These are phyloP conservation scores for Pammene fasciana DNA, from an alignment of 2,888 invertebrate genomes.

Conservation along the genomic window DNA sequence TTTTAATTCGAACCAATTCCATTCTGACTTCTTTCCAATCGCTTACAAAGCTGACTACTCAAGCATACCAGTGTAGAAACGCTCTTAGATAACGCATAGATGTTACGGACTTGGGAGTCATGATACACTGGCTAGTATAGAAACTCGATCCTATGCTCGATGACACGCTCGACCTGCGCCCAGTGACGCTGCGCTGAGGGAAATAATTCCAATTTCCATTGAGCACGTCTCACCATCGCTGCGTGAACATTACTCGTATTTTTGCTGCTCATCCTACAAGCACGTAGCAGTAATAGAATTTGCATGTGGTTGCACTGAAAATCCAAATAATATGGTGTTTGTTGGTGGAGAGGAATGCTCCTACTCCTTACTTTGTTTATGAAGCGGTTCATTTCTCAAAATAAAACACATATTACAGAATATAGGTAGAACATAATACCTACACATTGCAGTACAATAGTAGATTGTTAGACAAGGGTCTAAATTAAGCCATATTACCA, in stretches of 20 bases:
- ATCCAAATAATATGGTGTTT: neutral
- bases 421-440: too few species aligned
- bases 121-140: neutral
- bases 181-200: constrained; percentile 7
- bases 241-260: constrained; percentile 1
- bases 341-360: too few species aligned
- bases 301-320: neutral
- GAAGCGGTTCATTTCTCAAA: too few species aligned
- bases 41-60: neutral
- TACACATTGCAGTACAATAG: too few species aligned
- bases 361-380: too few species aligned
- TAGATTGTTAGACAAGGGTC: too few species aligned
- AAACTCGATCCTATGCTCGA: neutral
- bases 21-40: neutral
- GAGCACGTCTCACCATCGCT: constrained; percentile 7
- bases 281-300: neutral
- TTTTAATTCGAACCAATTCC: constrained; percentile 25
- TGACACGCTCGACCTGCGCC: neutral
- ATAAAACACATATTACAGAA: too few species aligned
- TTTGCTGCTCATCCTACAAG: neutral
- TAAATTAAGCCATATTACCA: too few species aligned
- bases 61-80: too few species aligned
- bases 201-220: constrained; percentile 19
- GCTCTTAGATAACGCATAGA: neutral
- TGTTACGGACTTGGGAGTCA: neutral